Conservation (phyloP, 2,113 vertebrate genomes). For the Athene noctua region DNA sequence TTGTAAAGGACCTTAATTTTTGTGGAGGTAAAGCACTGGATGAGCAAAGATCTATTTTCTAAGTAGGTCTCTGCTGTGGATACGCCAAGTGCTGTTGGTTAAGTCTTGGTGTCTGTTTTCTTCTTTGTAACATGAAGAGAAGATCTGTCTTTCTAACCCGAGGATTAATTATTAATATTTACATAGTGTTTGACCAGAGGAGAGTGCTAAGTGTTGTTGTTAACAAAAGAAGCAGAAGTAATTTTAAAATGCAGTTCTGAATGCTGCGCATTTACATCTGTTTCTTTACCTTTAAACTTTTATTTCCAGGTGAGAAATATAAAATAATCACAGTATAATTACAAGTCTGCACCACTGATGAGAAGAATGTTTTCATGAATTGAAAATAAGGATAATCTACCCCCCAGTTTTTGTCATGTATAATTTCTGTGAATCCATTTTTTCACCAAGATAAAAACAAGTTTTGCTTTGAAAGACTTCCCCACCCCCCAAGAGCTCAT, state of each 20-base stretch:
- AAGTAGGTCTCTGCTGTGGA: neutral
- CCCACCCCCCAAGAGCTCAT: neutral
- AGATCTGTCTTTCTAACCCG: neutral
- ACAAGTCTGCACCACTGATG: neutral
- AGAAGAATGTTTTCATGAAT: neutral
- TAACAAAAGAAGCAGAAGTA: neutral
- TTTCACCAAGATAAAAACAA: slow-evolving; percentile 2
- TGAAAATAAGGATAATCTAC: slow-evolving; percentile 11
- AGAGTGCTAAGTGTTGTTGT: neutral
- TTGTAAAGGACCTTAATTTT: neutral
- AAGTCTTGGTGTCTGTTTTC: neutral
- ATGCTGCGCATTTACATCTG: neutral
- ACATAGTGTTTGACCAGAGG: neutral
- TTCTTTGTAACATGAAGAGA: neutral
- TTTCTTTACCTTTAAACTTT: slow-evolving; percentile 34
- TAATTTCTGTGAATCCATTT: slow-evolving; percentile 17
- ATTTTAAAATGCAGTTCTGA: neutral
- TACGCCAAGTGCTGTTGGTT: neutral
- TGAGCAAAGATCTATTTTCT: neutral
- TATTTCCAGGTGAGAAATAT: slow-evolving; percentile 11
- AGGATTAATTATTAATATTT: slow-evolving; percentile 53
- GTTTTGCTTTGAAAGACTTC: neutral
- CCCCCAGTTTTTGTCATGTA: neutral
- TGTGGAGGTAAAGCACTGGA: neutral
- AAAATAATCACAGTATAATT: neutral